Evolutionary conservation across 1,140 invertebrate species (phyloP), one percentile per base, ranked within the genome.

Genomic region (Cotesia chilonis): DNA sequence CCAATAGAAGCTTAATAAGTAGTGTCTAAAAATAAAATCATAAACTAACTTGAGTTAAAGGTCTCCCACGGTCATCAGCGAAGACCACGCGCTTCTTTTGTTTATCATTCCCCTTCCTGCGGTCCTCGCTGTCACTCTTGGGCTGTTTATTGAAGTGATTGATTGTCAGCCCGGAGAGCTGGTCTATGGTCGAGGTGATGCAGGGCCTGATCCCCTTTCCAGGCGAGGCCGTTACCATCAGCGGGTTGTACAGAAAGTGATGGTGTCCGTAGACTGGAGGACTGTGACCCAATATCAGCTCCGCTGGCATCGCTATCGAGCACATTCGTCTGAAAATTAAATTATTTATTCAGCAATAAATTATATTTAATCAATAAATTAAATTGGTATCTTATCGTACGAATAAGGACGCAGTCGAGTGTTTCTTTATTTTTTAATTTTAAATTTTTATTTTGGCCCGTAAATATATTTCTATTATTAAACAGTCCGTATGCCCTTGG

Each of bases 11-110:
- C 7, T 3, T 59, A 59, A 69, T 9, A 20, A 28, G 20, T 14
- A 12, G 51, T 51, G 6, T 63, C 67, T 1, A 28, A 72, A 10
- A 66, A 67, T 38, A 38, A 74, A 55, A 55, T 2, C 28, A 28
- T 28, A 28, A 28, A 65, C 86, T 83, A 66, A 94, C 90, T 77
- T 95, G 93, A 41, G 94, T 94, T 12, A 98, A 87, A 1, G 94
- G 92, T 51, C 93, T 89, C 1, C 97, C 97, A 80, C 92, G 92
- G 79, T 96, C 95, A 81, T 98, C 97, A 0, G 97, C 97, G 83
- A 98, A 98, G 0, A 96, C 94, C 1, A 98, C 96, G 74, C 90
- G 91, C 84, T 98, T 98, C 81, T 95, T 95, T 60, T 82, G 81
- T 70, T 85, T 85, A 52, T 70, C 78, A 68, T 75, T 81, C 63